These are phyloP conservation scores for Acronicta alni DNA, from an alignment of 2,888 invertebrate species.

Conservation along the genomic window DNA sequence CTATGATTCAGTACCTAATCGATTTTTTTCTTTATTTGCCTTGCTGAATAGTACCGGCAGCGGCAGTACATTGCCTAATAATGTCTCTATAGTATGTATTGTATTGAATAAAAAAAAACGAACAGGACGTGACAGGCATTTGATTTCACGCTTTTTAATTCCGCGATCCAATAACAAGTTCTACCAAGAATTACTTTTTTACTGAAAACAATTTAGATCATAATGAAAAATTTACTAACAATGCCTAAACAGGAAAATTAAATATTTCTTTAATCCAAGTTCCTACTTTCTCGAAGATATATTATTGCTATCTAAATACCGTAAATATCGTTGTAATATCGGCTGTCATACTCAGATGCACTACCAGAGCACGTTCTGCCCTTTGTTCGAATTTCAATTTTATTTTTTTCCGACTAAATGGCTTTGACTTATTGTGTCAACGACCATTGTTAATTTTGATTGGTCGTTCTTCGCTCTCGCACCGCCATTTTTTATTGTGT, in stretches of 20 bases:
- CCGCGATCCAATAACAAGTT: conserved; percentile 6
- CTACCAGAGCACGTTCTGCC: conserved; percentile 76
- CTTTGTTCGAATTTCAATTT: conserved; percentile 71
- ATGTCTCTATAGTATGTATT: neutral
- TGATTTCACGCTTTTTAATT: conserved; percentile 30
- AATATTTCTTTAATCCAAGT: conserved; percentile 19
- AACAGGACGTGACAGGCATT: conserved; percentile 22
- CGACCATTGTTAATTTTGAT: conserved; percentile 76
- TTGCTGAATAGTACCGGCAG: conserved; percentile 19
- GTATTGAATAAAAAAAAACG: conserved; percentile 13
- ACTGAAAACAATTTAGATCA: neutral
- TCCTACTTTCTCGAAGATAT: conserved; percentile 20
- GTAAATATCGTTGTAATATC: conserved; percentile 49
- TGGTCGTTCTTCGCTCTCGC: conserved; percentile 66
- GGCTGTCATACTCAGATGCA: conserved; percentile 62
- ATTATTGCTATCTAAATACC: conserved; percentile 57
- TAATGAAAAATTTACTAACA: neutral
- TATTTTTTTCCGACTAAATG: conserved; percentile 69
- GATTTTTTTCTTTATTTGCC: no score
- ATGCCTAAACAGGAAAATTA: conserved; percentile 12
- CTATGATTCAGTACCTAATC: no score
- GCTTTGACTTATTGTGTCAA: conserved; percentile 70
- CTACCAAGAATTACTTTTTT: conserved; percentile 2
- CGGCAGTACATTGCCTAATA: conserved; percentile 4
- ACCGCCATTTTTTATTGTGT: conserved; percentile 67